Evolutionary conservation across 2,113 vertebrate species (phyloP).

Genomic region (Anolis carolinensis): DNA sequence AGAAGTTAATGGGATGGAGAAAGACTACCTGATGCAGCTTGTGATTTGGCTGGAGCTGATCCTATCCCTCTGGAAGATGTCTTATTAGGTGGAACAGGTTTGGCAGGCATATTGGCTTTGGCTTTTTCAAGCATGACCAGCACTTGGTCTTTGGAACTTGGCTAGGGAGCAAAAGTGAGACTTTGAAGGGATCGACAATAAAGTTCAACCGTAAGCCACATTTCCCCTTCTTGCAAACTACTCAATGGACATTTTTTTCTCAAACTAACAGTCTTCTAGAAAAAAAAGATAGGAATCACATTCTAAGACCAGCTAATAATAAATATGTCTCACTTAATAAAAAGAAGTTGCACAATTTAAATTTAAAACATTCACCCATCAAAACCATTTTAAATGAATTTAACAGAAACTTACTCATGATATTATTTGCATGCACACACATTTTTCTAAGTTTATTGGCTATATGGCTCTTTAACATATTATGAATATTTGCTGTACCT

Average conservation of each 20-base stretch:
- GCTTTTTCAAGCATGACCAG: conserved; percentile 93
- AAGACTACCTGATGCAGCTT: conserved; percentile 79
- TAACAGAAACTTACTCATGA: background rate
- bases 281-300: background rate
- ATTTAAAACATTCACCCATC: too few species aligned
- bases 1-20: background rate
- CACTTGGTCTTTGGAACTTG: conserved; percentile 96
- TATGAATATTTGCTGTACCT: conserved; percentile 76
- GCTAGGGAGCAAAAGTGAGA: conserved; percentile 69
- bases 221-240: background rate
- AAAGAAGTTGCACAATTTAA: too few species aligned
- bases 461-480: background rate
- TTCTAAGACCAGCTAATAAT: too few species aligned
- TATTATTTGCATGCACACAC: background rate
- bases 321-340: too few species aligned
- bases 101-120: conserved; percentile 91
- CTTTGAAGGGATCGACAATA: background rate
- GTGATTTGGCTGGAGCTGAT: conserved; percentile 75
- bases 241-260: background rate
- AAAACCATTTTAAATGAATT: background rate
- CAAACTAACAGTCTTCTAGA: background rate
- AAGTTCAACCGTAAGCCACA: background rate
- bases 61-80: conserved; percentile 76
- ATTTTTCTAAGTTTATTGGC: background rate
- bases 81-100: conserved; percentile 82